These are phyloP conservation scores for Leptarthrus brevirostris DNA, from an alignment of 2,888 invertebrate genomes.

Conservation along the genomic window DNA sequence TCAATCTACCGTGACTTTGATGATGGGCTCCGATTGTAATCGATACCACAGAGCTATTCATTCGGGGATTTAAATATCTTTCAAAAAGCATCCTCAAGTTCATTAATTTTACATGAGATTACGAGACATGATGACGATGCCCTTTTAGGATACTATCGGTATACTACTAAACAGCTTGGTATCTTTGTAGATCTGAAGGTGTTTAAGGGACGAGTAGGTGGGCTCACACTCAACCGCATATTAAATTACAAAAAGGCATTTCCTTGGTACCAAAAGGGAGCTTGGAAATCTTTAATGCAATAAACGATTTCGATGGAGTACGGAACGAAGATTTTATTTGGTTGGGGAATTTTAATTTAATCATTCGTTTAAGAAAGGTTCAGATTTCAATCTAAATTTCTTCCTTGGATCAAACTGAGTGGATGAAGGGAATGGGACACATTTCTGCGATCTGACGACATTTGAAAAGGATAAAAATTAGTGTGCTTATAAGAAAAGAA, in stretches of 20 bases:
- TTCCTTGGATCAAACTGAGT: no score
- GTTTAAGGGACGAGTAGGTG: conserved; percentile 12
- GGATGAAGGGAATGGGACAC: no score
- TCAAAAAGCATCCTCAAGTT: conserved; percentile 30
- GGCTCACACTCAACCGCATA: conserved; percentile 24
- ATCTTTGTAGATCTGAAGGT: background rate
- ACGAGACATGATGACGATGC: conserved; percentile 32
- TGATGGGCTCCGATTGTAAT: conserved; percentile 52
- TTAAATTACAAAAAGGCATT: conserved; percentile 38
- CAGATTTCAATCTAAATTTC: conserved; percentile 36
- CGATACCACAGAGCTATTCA: conserved; percentile 53
- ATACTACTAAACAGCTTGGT: conserved; percentile 9
- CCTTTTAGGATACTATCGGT: background rate
- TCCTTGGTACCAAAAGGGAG: conserved; percentile 9
- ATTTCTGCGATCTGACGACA: no score
- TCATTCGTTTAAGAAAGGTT: conserved; percentile 29
- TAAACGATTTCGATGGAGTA: conserved; percentile 30
- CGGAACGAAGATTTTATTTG: conserved; percentile 7
- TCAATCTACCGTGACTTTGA: conserved; percentile 49
- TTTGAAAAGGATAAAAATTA: no score
- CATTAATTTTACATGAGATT: conserved; percentile 49
- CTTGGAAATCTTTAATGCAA: conserved; percentile 31
- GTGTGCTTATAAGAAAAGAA: no score
- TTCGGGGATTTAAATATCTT: conserved; percentile 41
- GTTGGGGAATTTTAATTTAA: conserved; percentile 45